A percentile compares a stretch with the other conserved stretches of the same genome.
phyloP scores from a whole-genome alignment of 1,140 invertebrate genomes.

The Marisa cornuarietis region DNA sequence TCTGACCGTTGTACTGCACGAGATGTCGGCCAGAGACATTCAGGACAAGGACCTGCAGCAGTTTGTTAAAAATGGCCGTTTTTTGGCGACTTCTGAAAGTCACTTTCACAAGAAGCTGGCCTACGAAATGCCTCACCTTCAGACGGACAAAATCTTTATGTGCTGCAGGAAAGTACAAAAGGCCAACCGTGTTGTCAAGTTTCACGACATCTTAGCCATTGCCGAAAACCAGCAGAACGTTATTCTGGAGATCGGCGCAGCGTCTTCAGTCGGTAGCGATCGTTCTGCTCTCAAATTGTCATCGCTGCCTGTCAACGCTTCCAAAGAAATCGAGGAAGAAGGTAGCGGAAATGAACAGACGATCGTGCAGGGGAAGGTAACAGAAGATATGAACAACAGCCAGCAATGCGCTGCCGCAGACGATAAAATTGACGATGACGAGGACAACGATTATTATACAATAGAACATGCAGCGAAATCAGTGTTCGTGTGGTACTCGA shows the following conservation, averaged over 20 bases:
- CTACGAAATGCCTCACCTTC: neutral
- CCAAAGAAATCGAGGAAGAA: too few relatives aligned
- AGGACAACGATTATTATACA: too few relatives aligned
- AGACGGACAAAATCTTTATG: too few relatives aligned
- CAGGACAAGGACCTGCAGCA: constrained; percentile 2
- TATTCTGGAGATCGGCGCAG: neutral
- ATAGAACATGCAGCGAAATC: neutral
- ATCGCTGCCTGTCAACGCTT: too few relatives aligned
- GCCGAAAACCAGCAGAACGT: neutral
- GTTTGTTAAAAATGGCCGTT: neutral
- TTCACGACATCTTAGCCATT: neutral
- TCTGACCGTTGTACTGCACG: constrained; percentile 10
- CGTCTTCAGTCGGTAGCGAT: too few relatives aligned
- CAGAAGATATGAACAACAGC: too few relatives aligned
- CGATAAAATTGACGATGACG: too few relatives aligned
- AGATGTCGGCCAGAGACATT: neutral
- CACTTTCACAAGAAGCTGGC: constrained; percentile 8
- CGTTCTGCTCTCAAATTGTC: too few relatives aligned
- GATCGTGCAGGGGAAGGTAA: too few relatives aligned
- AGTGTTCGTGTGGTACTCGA: constrained; percentile 41
- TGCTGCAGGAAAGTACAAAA: neutral
- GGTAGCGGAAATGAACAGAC: too few relatives aligned
- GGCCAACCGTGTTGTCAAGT: neutral
- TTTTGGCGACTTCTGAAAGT: neutral
- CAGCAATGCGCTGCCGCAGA: too few relatives aligned